Percentiles rank a stretch among this genome's conserved stretches.
Conservation (phyloP, 2,797 vertebrate species). For the Ispidina picta region DNA sequence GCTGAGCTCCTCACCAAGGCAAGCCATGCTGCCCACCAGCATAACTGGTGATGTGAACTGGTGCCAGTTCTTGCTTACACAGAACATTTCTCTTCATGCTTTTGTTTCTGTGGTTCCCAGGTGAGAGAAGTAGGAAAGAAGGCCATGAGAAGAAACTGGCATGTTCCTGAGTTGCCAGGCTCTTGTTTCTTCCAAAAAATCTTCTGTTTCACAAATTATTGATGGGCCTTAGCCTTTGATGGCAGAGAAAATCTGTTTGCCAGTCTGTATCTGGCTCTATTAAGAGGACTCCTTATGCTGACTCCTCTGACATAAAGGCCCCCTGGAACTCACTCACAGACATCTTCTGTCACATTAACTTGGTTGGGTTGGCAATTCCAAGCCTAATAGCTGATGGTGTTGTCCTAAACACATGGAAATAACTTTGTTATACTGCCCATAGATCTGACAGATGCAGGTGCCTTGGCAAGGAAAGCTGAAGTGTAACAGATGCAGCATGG, state of each 20-base stretch:
- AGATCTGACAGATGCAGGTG: not conserved
- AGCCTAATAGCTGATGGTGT: not conserved
- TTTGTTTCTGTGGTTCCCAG: not conserved
- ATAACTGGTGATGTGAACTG: not conserved
- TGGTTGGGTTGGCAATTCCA: not conserved
- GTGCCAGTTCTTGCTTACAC: not conserved
- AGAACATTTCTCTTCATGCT: not conserved
- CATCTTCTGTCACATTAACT: not conserved
- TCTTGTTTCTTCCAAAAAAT: not conserved
- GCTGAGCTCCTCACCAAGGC: not conserved
- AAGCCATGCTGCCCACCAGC: not conserved
- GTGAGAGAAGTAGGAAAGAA: not conserved
- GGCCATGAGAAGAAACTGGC: not conserved
- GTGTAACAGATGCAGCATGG: not conserved
- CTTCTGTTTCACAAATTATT: not conserved
- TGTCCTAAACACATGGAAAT: not conserved
- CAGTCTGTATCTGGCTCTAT: not conserved
- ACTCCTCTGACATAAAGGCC: not conserved
- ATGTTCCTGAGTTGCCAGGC: not conserved
- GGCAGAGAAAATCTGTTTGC: not conserved
- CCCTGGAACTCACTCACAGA: not conserved
- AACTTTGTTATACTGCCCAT: not conserved
- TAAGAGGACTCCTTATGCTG: not conserved
- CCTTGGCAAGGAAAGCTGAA: not conserved
- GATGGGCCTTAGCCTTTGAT: not conserved